These are phyloP conservation scores for Oncorhynchus kisutch DNA, from an alignment of 2,113 vertebrate genomes.

Conservation along the genomic window DNA sequence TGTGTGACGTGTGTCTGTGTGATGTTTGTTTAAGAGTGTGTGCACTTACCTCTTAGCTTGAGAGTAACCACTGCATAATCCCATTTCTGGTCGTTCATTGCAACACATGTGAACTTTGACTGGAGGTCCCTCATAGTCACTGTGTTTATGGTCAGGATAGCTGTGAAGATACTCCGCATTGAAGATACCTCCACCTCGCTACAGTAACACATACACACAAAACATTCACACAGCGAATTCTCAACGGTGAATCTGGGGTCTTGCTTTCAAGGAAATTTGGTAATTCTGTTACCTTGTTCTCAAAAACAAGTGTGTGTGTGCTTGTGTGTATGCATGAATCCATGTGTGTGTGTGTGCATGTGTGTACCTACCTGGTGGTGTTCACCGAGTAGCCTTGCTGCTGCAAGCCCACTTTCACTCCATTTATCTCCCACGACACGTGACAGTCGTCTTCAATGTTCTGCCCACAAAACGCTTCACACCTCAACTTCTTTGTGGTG, in stretches of 20 bases:
- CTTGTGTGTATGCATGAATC: neutral
- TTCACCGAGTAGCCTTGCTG: constrained; percentile 1
- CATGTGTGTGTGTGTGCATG: neutral
- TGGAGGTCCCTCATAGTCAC: constrained; percentile 56
- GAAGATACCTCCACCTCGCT: neutral
- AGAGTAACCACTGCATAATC: constrained; percentile 28
- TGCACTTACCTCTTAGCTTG: constrained; percentile 47
- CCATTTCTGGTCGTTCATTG: rapidly evolving
- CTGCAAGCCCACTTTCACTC: rapidly evolving
- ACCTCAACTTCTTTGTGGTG: no score
- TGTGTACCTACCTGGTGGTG: neutral
- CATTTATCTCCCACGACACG: constrained; percentile 32
- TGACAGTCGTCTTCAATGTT: rapidly evolving
- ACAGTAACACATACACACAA: neutral
- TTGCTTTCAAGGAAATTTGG: neutral
- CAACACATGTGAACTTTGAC: constrained; percentile 39
- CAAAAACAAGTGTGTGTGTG: neutral
- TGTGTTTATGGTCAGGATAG: constrained; percentile 47
- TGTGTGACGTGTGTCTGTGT: neutral
- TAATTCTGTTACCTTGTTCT: neutral
- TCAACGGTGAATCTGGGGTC: neutral
- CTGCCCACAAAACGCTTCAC: constrained; percentile 40
- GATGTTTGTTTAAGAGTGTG: neutral
- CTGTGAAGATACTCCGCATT: neutral
- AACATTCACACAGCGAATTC: neutral